These are phyloP conservation scores for Macroglossus sobrinus DNA, from an alignment of 2,113 vertebrate genomes.

Conservation along the genomic window DNA sequence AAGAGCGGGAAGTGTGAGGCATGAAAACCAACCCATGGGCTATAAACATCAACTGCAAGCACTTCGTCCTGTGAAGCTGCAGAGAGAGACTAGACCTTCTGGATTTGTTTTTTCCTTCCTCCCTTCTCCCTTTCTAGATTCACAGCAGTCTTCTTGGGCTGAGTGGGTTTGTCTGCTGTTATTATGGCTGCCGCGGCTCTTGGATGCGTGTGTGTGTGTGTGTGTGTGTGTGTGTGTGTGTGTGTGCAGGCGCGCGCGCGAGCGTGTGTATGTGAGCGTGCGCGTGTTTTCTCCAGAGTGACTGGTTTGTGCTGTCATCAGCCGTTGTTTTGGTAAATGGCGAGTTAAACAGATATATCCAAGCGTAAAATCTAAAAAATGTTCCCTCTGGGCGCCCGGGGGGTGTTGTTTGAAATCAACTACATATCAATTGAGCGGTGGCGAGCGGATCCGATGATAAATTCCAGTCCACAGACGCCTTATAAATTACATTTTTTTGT, in stretches of 20 bases:
- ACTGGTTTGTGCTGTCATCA: constrained; percentile 93
- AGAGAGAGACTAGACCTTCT: background rate
- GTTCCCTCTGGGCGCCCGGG: constrained; percentile 93
- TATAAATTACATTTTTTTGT: constrained; percentile 95
- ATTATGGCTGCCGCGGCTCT: constrained; percentile 28
- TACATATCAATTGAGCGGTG: constrained; percentile 98
- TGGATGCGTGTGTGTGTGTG: background rate
- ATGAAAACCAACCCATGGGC: accelerated
- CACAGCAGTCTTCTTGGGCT: constrained; percentile 68
- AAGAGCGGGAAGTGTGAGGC: accelerated
- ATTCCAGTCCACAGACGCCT: constrained; percentile 92
- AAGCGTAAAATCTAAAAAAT: constrained; percentile 99
- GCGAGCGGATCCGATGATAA: constrained; percentile 92
- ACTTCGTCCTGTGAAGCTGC: background rate
- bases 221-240: background rate
- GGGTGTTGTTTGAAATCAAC: constrained; percentile 98
- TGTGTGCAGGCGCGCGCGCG: background rate
- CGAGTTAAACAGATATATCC: constrained; percentile 99
- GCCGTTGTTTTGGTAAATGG: constrained; percentile 96
- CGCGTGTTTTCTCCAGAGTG: constrained; percentile 77
- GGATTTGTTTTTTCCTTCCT: background rate
- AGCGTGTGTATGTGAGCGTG: background rate
- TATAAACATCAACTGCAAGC: background rate
- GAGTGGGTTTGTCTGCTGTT: constrained; percentile 32
- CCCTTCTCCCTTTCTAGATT: constrained; percentile 67